Conservation (phyloP, 1,140 invertebrate species). For the Drosophila punjabiensis region DNA sequence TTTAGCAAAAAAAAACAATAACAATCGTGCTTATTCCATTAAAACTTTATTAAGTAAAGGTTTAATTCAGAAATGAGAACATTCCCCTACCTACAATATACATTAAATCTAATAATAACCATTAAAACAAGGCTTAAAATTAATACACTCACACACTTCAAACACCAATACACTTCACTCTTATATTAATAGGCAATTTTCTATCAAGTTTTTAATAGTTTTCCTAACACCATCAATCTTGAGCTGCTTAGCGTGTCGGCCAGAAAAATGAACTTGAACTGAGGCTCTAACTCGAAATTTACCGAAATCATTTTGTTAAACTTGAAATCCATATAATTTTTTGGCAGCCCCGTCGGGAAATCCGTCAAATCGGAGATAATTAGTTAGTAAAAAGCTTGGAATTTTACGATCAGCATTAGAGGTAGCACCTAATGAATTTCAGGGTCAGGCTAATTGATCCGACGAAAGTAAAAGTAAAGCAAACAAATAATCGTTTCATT, state of each 20-base stretch:
- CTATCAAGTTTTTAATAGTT: conserved; percentile 28
- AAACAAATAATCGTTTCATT: conserved; percentile 62
- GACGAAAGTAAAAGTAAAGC: conserved; percentile 74
- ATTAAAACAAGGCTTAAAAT: not conserved
- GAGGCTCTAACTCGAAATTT: not conserved
- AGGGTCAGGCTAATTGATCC: conserved; percentile 26
- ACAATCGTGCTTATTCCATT: not conserved
- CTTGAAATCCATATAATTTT: conserved; percentile 10
- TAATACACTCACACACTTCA: not conserved
- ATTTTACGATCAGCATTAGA: conserved; percentile 12
- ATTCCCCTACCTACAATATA: too few relatives aligned
- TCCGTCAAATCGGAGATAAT: conserved; percentile 48
- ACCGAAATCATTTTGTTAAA: not conserved
- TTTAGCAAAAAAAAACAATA: too few relatives aligned
- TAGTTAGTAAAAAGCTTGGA: conserved; percentile 35
- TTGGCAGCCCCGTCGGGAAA: conserved; percentile 23
- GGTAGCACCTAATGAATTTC: conserved; percentile 1
- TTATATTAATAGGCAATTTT: conserved; percentile 21
- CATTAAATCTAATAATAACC: not conserved
- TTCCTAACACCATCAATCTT: conserved; percentile 10
- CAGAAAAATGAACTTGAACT: conserved; percentile 22
- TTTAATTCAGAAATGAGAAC: not conserved
- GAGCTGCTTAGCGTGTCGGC: conserved; percentile 8
- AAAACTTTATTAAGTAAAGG: conserved; percentile 3
- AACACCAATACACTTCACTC: not conserved